A percentile compares a stretch with the other conserved stretches of the same genome.
These are phyloP conservation scores for Caiman crocodilus DNA, from an alignment of 2,797 vertebrate genomes.

Conservation along the genomic window DNA sequence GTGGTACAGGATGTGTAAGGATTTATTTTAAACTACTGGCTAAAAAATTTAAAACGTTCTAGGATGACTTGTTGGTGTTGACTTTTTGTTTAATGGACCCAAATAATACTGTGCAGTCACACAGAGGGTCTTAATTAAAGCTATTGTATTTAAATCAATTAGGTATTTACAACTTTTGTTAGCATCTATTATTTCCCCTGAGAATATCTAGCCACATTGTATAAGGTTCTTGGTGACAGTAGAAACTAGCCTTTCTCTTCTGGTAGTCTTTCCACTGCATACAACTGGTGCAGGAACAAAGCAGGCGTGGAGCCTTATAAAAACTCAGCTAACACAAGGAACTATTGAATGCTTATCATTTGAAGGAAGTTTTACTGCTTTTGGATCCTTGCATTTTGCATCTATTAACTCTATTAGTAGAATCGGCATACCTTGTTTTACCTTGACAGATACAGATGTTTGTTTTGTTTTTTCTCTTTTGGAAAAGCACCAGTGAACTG, in stretches of 20 bases:
- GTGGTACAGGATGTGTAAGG: neutral
- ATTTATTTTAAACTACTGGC: neutral
- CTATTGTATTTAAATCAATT: neutral
- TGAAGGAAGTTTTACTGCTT: rapidly evolving
- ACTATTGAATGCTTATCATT: neutral
- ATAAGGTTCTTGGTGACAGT: neutral
- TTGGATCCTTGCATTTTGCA: neutral
- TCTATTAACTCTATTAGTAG: neutral
- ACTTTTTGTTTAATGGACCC: neutral
- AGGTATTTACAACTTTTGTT: rapidly evolving
- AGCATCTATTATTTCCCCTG: neutral
- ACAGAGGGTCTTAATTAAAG: neutral
- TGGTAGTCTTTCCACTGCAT: rapidly evolving
- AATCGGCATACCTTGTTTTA: neutral
- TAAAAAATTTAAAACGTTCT: neutral
- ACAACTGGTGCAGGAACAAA: neutral
- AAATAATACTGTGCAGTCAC: neutral
- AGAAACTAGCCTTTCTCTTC: rapidly evolving
- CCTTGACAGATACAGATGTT: neutral
- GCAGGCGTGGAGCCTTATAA: neutral
- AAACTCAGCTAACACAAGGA: neutral
- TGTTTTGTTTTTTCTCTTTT: neutral
- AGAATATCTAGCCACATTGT: neutral
- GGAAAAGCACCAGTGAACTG: neutral
- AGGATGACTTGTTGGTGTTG: neutral